These are phyloP conservation scores for Eristalis arbustorum DNA, from an alignment of 2,888 invertebrate genomes.

Conservation along the genomic window DNA sequence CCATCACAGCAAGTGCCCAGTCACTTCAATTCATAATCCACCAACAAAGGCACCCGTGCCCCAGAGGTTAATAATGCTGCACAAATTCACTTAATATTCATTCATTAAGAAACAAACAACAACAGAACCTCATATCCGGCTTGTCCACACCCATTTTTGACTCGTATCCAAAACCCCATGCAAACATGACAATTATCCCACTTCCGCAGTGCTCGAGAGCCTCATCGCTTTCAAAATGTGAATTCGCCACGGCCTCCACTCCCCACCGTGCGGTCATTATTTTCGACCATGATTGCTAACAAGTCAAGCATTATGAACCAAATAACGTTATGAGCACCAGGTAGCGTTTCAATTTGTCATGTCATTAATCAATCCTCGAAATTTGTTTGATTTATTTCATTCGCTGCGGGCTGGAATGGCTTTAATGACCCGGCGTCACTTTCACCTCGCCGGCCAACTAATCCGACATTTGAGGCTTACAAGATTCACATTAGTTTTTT, in stretches of 20 bases:
- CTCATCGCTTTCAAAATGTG: constrained; percentile 15
- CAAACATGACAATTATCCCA: background rate
- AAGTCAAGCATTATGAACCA: background rate
- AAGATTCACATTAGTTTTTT: background rate
- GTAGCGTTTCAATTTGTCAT: constrained; percentile 26
- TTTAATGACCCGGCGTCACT: constrained; percentile 27
- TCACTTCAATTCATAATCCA: background rate
- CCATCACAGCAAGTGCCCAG: background rate
- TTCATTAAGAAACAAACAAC: background rate
- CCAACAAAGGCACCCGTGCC: background rate
- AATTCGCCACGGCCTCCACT: background rate
- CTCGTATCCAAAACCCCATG: background rate
- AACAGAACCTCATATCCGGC: background rate
- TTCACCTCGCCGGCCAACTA: constrained; percentile 26
- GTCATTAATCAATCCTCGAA: constrained; percentile 36
- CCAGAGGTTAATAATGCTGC: background rate
- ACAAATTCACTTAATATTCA: background rate
- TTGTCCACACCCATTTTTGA: background rate
- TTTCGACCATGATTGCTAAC: constrained; percentile 15
- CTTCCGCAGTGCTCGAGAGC: background rate
- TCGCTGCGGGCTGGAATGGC: background rate
- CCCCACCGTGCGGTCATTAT: background rate
- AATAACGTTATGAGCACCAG: background rate
- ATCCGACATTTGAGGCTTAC: background rate
- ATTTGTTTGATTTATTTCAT: constrained; percentile 37